Percentiles rank a stretch among this genome's conserved stretches.
Evolutionary conservation across 2,797 vertebrate species (phyloP).

Genomic region (Pempheris klunzingeri): DNA sequence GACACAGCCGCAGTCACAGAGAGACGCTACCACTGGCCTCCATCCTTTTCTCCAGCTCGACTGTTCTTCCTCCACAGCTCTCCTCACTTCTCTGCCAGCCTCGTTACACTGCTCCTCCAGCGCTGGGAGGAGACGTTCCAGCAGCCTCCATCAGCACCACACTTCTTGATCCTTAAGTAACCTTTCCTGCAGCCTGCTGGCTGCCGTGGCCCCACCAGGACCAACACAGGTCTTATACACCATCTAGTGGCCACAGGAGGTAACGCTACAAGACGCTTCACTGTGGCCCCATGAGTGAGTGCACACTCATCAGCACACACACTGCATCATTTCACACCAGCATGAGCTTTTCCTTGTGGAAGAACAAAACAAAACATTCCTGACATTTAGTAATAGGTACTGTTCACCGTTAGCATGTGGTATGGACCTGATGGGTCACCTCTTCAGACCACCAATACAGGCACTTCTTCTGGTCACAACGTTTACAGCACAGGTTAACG

Average conservation of each 20-base stretch:
- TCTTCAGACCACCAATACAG: too few relatives aligned
- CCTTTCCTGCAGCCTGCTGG: background rate
- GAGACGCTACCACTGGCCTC: background rate
- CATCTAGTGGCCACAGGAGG: constrained; percentile 52
- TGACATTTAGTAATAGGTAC: background rate
- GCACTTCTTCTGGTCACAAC: too few relatives aligned
- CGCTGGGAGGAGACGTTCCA: constrained; percentile 6
- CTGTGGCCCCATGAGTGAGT: background rate
- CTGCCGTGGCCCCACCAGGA: background rate
- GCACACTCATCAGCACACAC: background rate
- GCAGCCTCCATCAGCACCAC: constrained; percentile 16
- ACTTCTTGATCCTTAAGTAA: constrained; percentile 8
- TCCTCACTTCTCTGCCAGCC: background rate
- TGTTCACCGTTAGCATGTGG: background rate
- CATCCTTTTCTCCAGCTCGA: too few relatives aligned
- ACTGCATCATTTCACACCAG: background rate
- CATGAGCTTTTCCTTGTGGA: background rate
- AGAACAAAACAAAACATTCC: background rate
- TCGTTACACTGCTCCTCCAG: constrained; percentile 2
- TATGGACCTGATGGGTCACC: background rate
- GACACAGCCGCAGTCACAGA: background rate
- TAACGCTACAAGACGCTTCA: background rate
- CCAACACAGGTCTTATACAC: background rate
- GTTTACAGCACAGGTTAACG: too few relatives aligned
- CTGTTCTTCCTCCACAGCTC: background rate